phyloP scores from a whole-genome alignment of 1,140 invertebrate genomes.

The Drosophila sturtevanti region DNA sequence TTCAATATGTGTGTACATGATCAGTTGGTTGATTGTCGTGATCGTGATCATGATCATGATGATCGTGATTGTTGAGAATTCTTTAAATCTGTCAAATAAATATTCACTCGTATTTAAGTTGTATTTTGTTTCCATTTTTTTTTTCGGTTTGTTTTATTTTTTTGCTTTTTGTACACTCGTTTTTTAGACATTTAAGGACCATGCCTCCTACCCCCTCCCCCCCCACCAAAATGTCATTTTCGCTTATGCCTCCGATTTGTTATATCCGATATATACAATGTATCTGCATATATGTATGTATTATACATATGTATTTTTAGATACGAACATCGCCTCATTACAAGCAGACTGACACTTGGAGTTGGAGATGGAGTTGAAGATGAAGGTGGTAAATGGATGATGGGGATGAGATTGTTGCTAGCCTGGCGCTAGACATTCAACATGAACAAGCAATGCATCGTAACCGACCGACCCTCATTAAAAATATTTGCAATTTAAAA shows the following conservation, averaged over 20 bases:
- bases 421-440: constrained; percentile 48
- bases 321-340: constrained; percentile 65
- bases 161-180: too few species aligned
- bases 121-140: too few species aligned
- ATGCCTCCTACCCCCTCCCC: too few species aligned
- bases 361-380: not conserved
- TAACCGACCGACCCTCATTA: constrained; percentile 50
- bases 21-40: too few species aligned
- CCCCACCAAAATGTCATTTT: constrained; percentile 7
- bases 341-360: constrained; percentile 61
- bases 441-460: not conserved
- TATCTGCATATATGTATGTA: constrained; percentile 32
- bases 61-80: not conserved
- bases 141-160: too few species aligned
- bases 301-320: constrained; percentile 66
- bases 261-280: not conserved
- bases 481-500: constrained; percentile 74
- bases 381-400: constrained; percentile 4
- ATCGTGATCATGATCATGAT: too few species aligned
- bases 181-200: not conserved
- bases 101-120: not conserved
- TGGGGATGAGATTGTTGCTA: not conserved
- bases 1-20: too few species aligned
- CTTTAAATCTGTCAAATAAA: not conserved
- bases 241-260: constrained; percentile 1